Conservation (phyloP, 2,113 vertebrate species). For the Beaufortia kweichowensis region DNA sequence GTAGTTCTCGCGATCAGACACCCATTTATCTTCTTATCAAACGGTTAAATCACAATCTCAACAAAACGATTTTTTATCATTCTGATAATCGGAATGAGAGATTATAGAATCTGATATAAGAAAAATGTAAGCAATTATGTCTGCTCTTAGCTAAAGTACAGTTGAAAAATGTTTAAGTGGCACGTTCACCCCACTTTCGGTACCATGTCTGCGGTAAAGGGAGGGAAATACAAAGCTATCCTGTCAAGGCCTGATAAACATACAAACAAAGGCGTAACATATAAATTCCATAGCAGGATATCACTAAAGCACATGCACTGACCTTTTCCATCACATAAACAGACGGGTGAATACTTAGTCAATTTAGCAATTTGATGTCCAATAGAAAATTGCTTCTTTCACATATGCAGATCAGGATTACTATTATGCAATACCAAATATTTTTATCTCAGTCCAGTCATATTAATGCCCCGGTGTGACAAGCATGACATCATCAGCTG, state of each 20-base stretch:
- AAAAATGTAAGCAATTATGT: conserved; percentile 50
- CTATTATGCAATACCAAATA: conserved; percentile 6
- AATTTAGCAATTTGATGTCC: conserved; percentile 25
- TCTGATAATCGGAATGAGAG: not conserved
- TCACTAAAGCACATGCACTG: conserved; percentile 21
- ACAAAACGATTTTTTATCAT: not conserved
- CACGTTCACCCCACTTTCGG: conserved; percentile 55
- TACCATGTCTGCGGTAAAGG: conserved; percentile 60
- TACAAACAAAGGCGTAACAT: conserved; percentile 40
- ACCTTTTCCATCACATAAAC: conserved; percentile 34
- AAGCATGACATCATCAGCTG: conserved; percentile 34
- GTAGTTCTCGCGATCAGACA: not conserved
- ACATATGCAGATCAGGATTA: conserved; percentile 18
- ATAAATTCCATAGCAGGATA: conserved; percentile 5
- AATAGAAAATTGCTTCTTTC: conserved; percentile 5
- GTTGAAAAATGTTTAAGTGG: conserved; percentile 37
- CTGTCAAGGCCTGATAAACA: conserved; percentile 48
- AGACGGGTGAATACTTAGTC: conserved; percentile 3
- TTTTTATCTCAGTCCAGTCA: conserved; percentile 28
- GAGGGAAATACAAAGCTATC: conserved; percentile 4
- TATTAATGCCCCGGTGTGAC: conserved; percentile 42
- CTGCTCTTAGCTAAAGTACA: conserved; percentile 36
- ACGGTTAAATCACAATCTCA: not conserved
- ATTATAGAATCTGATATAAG: conserved; percentile 6
- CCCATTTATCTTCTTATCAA: not conserved